Evolutionary conservation across 2,113 vertebrate species (phyloP), one percentile per base, ranked within the genome.

Genomic region (Cyphomyrus discorhynchus): DNA sequence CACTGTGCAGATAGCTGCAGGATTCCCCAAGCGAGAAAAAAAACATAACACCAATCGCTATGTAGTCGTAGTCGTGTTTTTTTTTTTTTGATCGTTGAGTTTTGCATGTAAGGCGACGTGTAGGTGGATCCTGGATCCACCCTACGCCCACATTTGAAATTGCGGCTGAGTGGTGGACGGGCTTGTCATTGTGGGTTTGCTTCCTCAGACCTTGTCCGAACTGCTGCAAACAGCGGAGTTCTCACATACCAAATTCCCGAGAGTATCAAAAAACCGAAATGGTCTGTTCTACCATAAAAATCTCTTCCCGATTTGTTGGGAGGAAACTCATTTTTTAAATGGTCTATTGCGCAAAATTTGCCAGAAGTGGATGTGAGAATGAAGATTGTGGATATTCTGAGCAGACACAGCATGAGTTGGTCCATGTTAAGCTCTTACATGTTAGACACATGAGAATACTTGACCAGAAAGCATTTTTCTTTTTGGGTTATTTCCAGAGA

Each of bases 401-500:
- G 19, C 86, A 56, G 27, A 53, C 1, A 6, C 49, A 7, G 13
- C 19, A 53, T 80, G 13, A 56, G 31, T 56, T 56, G 74, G 31
- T 52, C 49, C 19, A 50, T 19, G 47, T 70, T 9, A 49, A 89
- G 27, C 70, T 35, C 2, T 17, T 77, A 35, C 31, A 77, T 74
- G 49, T 89, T 42, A 53, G 88, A 42, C 88, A 19, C 49, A 82
- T 83, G 88, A 74, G 5, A 56, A 27, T 77, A 83, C 35, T 35
- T 80, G 24, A 77, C 49, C 35, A 56, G 88, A 56, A 89, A 80
- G 66, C 52, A 49, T 89, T 80, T 80, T 80, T 66, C 47, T 27
- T 52, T 89, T 19, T 49, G 19, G 21, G 35, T 47, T 89, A 82
- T 89, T 53, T 89, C 83, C 82, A 56, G 74, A 89, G 15, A 53